A percentile compares a stretch with the other conserved stretches of the same genome.
Conservation (phyloP, 37 sponge, comb jelly and placozoan genomes). For the Mnemiopsis leidyi region DNA sequence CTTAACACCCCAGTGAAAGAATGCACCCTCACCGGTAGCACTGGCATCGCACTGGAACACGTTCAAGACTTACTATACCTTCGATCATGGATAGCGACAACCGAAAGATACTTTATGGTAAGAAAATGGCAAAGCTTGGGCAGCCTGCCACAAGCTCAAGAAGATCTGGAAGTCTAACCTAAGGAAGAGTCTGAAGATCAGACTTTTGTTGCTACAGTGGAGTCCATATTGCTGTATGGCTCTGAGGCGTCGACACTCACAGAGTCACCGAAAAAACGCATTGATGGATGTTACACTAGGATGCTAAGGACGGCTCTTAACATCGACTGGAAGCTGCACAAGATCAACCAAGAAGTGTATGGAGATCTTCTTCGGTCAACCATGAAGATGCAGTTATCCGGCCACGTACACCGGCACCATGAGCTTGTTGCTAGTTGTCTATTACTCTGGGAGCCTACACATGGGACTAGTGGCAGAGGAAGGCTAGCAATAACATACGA, state of each 20-base stretch:
- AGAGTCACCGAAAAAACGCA: background rate
- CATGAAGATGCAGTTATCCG: background rate
- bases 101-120: background rate
- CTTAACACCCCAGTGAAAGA: background rate
- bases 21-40: background rate
- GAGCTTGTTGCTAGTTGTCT: background rate
- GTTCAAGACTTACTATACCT: background rate
- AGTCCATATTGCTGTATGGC: background rate
- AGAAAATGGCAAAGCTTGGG: background rate
- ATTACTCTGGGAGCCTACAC: background rate
- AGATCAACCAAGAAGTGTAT: background rate
- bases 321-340: background rate
- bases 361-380: background rate
- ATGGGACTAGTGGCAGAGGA: background rate
- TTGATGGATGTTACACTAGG: background rate
- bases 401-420: background rate
- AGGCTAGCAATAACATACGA: background rate
- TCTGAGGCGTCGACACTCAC: slow-evolving; percentile 2
- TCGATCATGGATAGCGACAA: slow-evolving; percentile 4
- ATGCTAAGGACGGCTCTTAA: slow-evolving; percentile 17
- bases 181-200: background rate
- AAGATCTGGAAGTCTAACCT: slow-evolving; percentile 13
- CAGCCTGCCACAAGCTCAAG: background rate
- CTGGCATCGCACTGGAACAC: background rate
- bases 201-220: slow-evolving; percentile 19